Percentiles rank a stretch among this genome's conserved stretches.
These are phyloP conservation scores for Eugnorisma glareosa DNA, from an alignment of 2,888 invertebrate genomes.

Conservation along the genomic window DNA sequence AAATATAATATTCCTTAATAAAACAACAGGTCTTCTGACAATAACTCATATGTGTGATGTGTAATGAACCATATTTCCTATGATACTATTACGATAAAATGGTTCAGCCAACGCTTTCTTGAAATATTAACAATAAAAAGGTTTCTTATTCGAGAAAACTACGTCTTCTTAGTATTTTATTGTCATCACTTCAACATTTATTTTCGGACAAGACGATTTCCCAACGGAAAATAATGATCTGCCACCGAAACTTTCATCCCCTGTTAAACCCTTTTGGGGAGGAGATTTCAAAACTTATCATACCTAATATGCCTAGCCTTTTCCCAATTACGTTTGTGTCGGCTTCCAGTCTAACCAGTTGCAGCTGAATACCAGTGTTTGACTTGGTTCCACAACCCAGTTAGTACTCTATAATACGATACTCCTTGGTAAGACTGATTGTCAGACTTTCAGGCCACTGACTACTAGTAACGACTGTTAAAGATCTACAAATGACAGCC, in stretches of 20 bases:
- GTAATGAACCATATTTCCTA: conserved; percentile 30
- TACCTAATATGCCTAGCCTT: neutral
- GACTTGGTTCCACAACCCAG: too few relatives aligned
- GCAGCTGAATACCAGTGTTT: neutral
- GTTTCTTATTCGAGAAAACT: neutral
- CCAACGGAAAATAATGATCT: neutral
- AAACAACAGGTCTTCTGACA: neutral
- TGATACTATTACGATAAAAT: conserved; percentile 34
- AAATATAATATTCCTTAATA: neutral
- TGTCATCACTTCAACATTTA: conserved; percentile 11
- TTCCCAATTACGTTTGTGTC: neutral
- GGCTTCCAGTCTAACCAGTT: neutral
- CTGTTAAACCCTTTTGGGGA: neutral
- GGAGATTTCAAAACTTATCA: neutral
- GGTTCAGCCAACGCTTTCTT: neutral
- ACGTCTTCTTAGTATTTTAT: conserved; percentile 21
- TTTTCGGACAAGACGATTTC: neutral
- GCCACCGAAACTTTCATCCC: neutral
- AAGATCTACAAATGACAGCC: neutral
- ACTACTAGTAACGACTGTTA: neutral
- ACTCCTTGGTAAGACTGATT: neutral
- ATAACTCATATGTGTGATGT: conserved; percentile 15
- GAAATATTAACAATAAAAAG: conserved; percentile 13
- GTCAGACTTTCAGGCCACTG: neutral
- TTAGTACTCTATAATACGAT: neutral